These are phyloP conservation scores for Tetheella fluctuosa DNA, from an alignment of 2,888 invertebrate species.

Conservation along the genomic window DNA sequence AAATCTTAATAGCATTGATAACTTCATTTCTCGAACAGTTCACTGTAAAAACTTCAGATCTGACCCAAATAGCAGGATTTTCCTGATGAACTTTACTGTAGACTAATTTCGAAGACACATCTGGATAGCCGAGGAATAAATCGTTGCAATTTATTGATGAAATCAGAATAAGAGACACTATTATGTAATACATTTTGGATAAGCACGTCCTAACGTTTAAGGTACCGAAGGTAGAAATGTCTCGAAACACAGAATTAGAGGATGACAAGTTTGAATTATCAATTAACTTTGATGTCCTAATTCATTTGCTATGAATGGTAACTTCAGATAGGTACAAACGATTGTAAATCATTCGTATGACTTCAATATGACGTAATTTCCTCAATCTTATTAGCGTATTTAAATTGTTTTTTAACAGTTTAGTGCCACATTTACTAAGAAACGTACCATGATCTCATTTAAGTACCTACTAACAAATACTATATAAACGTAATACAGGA, in stretches of 20 bases:
- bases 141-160: slow-evolving; percentile 25
- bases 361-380: slow-evolving; percentile 27
- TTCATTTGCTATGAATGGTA: slow-evolving; percentile 11
- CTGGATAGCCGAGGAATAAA: slow-evolving; percentile 56
- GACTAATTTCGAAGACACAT: slow-evolving; percentile 59
- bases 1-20: slow-evolving; percentile 64
- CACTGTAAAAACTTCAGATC: slow-evolving; percentile 60
- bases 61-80: slow-evolving; percentile 66
- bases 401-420: slow-evolving; percentile 22
- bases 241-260: neutral
- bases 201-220: slow-evolving; percentile 19
- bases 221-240: slow-evolving; percentile 20
- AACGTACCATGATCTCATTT: slow-evolving; percentile 27
- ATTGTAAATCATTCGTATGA: slow-evolving; percentile 15
- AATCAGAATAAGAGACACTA: neutral
- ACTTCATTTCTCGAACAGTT: slow-evolving; percentile 61
- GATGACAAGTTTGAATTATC: slow-evolving; percentile 5
- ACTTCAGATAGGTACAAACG: slow-evolving; percentile 10
- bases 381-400: slow-evolving; percentile 16
- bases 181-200: neutral
- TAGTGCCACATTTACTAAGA: slow-evolving; percentile 21
- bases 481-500: slow-evolving; percentile 23
- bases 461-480: slow-evolving; percentile 17
- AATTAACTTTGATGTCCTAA: slow-evolving; percentile 10
- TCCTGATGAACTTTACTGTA: slow-evolving; percentile 69